A percentile compares a stretch with the other conserved stretches of the same genome.
Conservation (phyloP, 2,888 invertebrate species). For the Amphipoea lucens region DNA sequence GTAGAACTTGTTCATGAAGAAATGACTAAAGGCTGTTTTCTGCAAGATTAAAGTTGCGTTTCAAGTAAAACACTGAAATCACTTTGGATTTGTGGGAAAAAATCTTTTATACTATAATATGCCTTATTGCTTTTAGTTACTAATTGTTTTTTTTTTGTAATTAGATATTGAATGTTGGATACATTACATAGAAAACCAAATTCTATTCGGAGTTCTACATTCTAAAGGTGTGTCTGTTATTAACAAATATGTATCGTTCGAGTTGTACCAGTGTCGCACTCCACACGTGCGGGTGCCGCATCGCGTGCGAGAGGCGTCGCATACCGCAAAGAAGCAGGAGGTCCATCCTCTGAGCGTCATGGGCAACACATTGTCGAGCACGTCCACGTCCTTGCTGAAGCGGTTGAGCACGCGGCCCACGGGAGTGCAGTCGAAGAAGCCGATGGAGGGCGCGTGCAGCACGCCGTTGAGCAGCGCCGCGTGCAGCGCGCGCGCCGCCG, state of each 20-base stretch:
- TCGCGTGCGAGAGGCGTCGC: slow-evolving; percentile 55
- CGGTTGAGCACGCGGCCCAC: slow-evolving; percentile 94
- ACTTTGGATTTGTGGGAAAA: background rate
- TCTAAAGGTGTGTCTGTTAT: background rate
- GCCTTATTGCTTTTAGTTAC: background rate
- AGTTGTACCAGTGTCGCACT: slow-evolving; percentile 43
- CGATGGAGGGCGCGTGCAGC: slow-evolving; percentile 92
- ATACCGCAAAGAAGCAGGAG: slow-evolving; percentile 92
- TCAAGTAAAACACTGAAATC: background rate
- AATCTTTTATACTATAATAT: too few relatives aligned
- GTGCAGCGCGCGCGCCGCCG: slow-evolving; percentile 92
- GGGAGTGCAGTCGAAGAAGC: slow-evolving; percentile 95
- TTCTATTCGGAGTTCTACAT: background rate
- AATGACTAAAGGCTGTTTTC: background rate
- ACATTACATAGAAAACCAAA: background rate
- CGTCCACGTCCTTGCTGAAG: slow-evolving; percentile 94
- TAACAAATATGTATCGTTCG: background rate
- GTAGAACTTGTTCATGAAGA: slow-evolving; percentile 2
- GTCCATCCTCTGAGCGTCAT: slow-evolving; percentile 93
- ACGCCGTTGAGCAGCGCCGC: slow-evolving; percentile 91
- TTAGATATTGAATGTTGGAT: background rate
- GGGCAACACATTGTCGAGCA: slow-evolving; percentile 93
- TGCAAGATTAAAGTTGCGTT: background rate
- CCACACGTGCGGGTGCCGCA: slow-evolving; percentile 13
- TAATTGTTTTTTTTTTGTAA: too few relatives aligned